Conservation (phyloP, 1,140 invertebrate genomes). For the Drosophila serrata region DNA sequence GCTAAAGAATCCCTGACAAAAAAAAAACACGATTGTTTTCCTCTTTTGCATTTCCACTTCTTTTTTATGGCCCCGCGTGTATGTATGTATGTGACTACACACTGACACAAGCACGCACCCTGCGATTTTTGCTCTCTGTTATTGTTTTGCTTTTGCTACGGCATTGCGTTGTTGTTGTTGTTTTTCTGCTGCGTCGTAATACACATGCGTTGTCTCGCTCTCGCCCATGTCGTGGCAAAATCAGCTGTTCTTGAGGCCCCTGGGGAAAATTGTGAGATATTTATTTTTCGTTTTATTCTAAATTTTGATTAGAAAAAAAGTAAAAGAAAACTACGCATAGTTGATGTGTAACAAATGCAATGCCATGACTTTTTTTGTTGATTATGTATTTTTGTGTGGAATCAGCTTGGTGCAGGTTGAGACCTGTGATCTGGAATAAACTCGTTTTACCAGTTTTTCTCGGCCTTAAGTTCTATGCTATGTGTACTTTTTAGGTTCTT, state of each 20-base stretch:
- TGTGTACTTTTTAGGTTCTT: conserved; percentile 20
- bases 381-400: conserved; percentile 34
- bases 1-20: conserved; percentile 19
- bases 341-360: conserved; percentile 12
- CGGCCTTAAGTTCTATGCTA: conserved; percentile 26
- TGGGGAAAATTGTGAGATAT: conserved; percentile 17
- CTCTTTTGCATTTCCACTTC: conserved; percentile 36
- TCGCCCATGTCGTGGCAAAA: conserved; percentile 33
- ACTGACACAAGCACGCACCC: conserved; percentile 9
- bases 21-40: conserved; percentile 32
- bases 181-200: conserved; percentile 8
- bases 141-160: conserved; percentile 75
- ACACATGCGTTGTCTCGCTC: conserved; percentile 38
- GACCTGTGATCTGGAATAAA: conserved; percentile 67
- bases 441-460: conserved; percentile 70
- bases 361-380: conserved; percentile 5
- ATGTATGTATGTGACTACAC: conserved; percentile 12
- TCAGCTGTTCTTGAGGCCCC: conserved; percentile 46
- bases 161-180: conserved; percentile 39
- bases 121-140: conserved; percentile 67
- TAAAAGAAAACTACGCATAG: conserved; percentile 4
- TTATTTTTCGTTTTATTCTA: conserved; percentile 1
- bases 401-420: conserved; percentile 40
- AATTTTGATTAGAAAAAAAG: conserved; percentile 8
- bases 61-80: conserved; percentile 6